Evolutionary conservation across 2,797 vertebrate genomes (phyloP).

Genomic region (Notolepis coatsorum): DNA sequence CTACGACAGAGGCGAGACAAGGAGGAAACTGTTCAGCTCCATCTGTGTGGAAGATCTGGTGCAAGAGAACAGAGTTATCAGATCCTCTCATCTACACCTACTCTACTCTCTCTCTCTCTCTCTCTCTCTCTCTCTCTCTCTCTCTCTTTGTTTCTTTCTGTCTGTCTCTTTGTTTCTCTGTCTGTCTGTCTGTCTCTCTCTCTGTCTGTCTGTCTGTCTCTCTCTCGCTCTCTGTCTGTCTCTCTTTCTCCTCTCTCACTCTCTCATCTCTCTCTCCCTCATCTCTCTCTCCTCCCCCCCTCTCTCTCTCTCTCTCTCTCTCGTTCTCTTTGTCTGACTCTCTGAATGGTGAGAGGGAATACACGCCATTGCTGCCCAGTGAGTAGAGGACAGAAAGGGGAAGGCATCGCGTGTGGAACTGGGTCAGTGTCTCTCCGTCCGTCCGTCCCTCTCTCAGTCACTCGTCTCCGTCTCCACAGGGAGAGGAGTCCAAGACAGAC

Average conservation of each 20-base stretch:
- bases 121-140: too few species aligned
- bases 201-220: not conserved
- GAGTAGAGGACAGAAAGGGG: too few species aligned
- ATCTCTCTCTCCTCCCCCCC: not conserved
- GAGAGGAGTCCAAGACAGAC: not conserved
- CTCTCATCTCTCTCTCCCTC: not conserved
- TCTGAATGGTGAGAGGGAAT: not conserved
- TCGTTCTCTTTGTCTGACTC: not conserved
- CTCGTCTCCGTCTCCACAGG: too few species aligned
- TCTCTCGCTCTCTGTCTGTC: too few species aligned
- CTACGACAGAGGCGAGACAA: not conserved
- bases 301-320: not conserved
- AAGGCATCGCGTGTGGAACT: slow-evolving; percentile 16
- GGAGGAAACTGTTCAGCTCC: not conserved
- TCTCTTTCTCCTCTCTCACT: not conserved
- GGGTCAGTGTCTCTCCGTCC: not conserved
- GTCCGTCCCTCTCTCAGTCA: not conserved
- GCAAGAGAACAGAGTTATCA: not conserved
- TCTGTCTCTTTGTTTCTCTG: too few species aligned
- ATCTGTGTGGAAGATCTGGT: not conserved
- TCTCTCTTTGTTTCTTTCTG: too few species aligned
- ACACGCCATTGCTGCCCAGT: slow-evolving; percentile 8
- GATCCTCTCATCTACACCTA: not conserved
- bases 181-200: not conserved
- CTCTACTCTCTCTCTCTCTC: not conserved